Conservation (phyloP, 2,888 invertebrate species). For the Hedychridium roseum region DNA sequence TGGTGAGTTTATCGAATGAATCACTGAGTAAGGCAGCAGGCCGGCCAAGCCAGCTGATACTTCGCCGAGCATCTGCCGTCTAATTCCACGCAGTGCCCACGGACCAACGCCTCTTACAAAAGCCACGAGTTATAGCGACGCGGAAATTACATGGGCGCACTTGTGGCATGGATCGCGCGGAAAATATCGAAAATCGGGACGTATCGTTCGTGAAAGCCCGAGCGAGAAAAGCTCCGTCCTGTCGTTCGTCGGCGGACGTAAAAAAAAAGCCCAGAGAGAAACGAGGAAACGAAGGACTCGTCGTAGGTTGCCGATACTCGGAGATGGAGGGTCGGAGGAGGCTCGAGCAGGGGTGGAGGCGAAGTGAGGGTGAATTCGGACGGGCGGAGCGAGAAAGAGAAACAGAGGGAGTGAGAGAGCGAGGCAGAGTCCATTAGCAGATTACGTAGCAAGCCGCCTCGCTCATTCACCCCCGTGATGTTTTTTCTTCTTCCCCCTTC, state of each 20-base stretch:
- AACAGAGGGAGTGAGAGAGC: slow-evolving; percentile 24
- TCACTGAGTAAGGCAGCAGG: slow-evolving; percentile 47
- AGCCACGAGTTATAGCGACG: slow-evolving; percentile 12
- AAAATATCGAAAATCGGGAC: not conserved
- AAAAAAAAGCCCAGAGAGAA: slow-evolving; percentile 5
- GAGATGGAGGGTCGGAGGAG: slow-evolving; percentile 29
- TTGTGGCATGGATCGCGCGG: not conserved
- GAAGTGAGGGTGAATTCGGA: slow-evolving; percentile 43
- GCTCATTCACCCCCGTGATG: slow-evolving; percentile 55
- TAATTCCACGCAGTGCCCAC: slow-evolving; percentile 38
- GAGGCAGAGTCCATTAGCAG: slow-evolving; percentile 61
- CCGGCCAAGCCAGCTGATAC: slow-evolving; percentile 52
- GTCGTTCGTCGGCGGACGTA: not conserved
- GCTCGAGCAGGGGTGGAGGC: slow-evolving; percentile 24
- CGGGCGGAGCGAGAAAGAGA: slow-evolving; percentile 36
- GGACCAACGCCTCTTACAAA: slow-evolving; percentile 1
- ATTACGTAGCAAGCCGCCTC: slow-evolving; percentile 60
- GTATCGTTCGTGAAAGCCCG: too few relatives aligned
- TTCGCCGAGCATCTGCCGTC: slow-evolving; percentile 55
- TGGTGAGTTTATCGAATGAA: slow-evolving; percentile 31
- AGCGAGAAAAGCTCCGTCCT: not conserved
- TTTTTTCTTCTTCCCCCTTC: slow-evolving; percentile 48
- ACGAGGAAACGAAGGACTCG: slow-evolving; percentile 14
- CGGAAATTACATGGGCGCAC: not conserved
- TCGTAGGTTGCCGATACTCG: slow-evolving; percentile 17